These are phyloP conservation scores for Lasiurus borealis DNA, from an alignment of 2,113 vertebrate species.

Conservation along the genomic window DNA sequence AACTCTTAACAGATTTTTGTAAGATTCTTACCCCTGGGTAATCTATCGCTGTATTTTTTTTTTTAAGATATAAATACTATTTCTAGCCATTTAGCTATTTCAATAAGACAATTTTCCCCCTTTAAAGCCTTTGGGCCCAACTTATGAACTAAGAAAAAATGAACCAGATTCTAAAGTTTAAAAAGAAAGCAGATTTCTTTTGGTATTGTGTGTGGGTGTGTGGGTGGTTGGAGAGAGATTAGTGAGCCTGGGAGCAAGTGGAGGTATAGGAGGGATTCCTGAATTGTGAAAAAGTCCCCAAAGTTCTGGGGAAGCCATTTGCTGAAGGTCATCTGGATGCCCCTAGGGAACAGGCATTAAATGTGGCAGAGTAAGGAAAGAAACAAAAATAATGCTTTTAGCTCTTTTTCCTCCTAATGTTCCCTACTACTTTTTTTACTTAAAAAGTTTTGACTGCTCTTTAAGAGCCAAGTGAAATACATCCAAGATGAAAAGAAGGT, in stretches of 20 bases:
- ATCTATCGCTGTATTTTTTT: neutral
- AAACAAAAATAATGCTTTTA: neutral
- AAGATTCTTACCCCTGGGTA: conserved; percentile 50
- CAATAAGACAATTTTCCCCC: neutral
- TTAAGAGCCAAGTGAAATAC: conserved; percentile 14
- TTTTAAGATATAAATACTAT: neutral
- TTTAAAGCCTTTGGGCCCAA: neutral
- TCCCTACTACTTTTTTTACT: neutral
- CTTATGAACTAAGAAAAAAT: neutral
- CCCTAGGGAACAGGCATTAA: neutral
- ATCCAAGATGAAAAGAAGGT: neutral
- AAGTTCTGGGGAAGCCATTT: neutral
- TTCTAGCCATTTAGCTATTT: conserved; percentile 9
- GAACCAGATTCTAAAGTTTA: conserved; percentile 18
- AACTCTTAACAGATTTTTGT: conserved; percentile 43
- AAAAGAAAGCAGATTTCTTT: conserved; percentile 29
- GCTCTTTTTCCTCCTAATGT: neutral
- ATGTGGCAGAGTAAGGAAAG: neutral
- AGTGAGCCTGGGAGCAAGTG: neutral
- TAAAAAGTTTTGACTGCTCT: conserved; percentile 22
- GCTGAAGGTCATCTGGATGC: neutral
- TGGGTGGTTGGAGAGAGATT: neutral
- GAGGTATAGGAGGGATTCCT: neutral
- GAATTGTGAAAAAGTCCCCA: neutral
- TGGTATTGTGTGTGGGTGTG: neutral